Percentiles rank a stretch among this genome's conserved stretches.
Conservation (phyloP, 2,113 vertebrate genomes). For the Morone saxatilis region DNA sequence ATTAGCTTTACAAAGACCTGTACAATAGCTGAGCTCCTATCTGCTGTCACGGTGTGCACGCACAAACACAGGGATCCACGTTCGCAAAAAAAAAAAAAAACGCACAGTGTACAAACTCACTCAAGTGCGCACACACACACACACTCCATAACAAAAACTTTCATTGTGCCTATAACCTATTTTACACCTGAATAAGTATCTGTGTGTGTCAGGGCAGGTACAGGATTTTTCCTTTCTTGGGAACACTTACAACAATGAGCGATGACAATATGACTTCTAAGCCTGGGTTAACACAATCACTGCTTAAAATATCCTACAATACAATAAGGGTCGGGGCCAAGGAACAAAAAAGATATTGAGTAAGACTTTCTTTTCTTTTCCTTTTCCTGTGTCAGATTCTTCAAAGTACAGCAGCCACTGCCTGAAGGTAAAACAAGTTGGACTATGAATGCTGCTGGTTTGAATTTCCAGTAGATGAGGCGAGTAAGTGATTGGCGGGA, state of each 20-base stretch:
- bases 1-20: slow-evolving; percentile 62
- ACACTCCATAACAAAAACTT: slow-evolving; percentile 10
- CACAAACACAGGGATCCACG: slow-evolving; percentile 4
- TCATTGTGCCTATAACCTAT: slow-evolving; percentile 8
- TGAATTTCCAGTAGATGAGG: slow-evolving; percentile 9
- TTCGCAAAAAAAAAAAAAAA: background rate
- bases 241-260: slow-evolving; percentile 33
- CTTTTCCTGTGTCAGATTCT: slow-evolving; percentile 6
- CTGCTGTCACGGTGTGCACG: background rate
- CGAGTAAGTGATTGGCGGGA: background rate
- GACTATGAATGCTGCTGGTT: background rate
- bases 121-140: background rate
- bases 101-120: background rate
- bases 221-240: slow-evolving; percentile 15
- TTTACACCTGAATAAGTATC: slow-evolving; percentile 18
- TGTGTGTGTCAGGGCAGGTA: background rate
- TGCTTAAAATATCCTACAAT: slow-evolving; percentile 40
- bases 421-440: background rate
- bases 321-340: background rate
- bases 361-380: slow-evolving; percentile 3
- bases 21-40: slow-evolving; percentile 50
- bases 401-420: background rate
- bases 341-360: background rate
- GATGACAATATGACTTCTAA: slow-evolving; percentile 28
- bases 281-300: slow-evolving; percentile 11